Evolutionary conservation across 37 sponge, comb jelly and placozoan genomes (phyloP), one percentile per base, ranked within the genome.

Genomic region (Chondrilla cf. caribensis): DNA sequence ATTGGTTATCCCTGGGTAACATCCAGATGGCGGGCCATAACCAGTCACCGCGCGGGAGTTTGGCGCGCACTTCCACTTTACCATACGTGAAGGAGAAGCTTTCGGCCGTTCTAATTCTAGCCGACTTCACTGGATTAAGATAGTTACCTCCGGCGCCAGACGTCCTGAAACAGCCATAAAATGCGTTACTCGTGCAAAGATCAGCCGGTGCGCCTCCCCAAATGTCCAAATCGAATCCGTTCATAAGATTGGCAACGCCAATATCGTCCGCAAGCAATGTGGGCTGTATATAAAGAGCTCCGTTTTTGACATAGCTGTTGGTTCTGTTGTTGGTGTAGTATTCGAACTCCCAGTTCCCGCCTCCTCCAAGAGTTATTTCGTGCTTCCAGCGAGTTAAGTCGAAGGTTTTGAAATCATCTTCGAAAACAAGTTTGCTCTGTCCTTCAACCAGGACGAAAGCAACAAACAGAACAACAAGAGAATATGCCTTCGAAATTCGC

Each of bases 11-110:
- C 18, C 71, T 60, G 18, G 92, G 89, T 2, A 88, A 84, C 83
- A 92, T 43, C 92, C 92, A 92, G 29, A 92, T 88, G 25, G 87
- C 90, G 0, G 93, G 93, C 93, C 93, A 93, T 35, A 89, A 3
- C 92, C 92, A 92, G 54, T 92, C 89, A n/a, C 92, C 92, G 2
- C 72, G 25, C 24, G 89, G 92, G 8, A 88, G 58, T 78, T 88
- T 88, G 2, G 92, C 92, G 8, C 84, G 79, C 31, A 92, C 81
- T 58, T 92, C 88, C 9, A 92, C 85, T 32, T 80, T 80, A 21
- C 92, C 92, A 65, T 92, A 92, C 0, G 40, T 85, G 65, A 92
- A 92, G 29, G 81, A 81, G 58, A 92, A 92, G 59, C 70, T 82
- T 39, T 89, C 73, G 4, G 79, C 90, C 26, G 94, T 90, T 4